Percentiles rank a stretch among this genome's conserved stretches.
Evolutionary conservation across 2,797 vertebrate genomes (phyloP).

Genomic region (Nyctalus aviator): DNA sequence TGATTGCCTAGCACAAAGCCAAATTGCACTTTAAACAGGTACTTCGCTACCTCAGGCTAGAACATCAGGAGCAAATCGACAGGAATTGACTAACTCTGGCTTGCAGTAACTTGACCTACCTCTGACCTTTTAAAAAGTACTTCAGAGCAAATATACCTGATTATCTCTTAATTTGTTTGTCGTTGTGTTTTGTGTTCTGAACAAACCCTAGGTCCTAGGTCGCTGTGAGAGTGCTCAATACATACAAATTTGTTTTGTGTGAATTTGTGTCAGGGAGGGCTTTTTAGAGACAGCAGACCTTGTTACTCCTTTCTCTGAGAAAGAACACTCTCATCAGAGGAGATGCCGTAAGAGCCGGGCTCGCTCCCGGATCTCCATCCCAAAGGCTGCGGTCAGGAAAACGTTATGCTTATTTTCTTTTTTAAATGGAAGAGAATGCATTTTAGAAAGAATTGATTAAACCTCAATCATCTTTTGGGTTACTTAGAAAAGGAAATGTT

Average conservation of each 20-base stretch:
- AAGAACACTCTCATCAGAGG: background rate
- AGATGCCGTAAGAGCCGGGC: background rate
- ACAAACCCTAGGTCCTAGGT: background rate
- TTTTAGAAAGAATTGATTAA: slow-evolving; percentile 38
- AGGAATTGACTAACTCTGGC: slow-evolving; percentile 43
- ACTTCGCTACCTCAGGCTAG: background rate
- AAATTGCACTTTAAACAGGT: background rate
- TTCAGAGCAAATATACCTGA: background rate
- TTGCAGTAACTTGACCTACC: background rate
- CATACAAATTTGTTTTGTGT: background rate
- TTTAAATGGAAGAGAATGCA: background rate
- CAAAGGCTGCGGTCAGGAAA: background rate
- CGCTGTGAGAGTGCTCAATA: background rate
- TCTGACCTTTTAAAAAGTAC: background rate
- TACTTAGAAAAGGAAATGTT: slow-evolving; percentile 52
- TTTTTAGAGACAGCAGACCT: background rate
- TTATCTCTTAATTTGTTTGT: background rate
- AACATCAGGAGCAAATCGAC: slow-evolving; percentile 11
- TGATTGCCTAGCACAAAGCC: background rate
- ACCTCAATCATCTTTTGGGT: slow-evolving; percentile 14
- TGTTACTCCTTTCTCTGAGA: background rate
- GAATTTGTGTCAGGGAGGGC: background rate
- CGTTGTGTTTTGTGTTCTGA: background rate
- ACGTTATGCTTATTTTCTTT: background rate
- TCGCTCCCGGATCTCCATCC: background rate